Evolutionary conservation across 2,888 invertebrate species (phyloP), one percentile per base, ranked within the genome.

Genomic region (Gerosis bhagava): DNA sequence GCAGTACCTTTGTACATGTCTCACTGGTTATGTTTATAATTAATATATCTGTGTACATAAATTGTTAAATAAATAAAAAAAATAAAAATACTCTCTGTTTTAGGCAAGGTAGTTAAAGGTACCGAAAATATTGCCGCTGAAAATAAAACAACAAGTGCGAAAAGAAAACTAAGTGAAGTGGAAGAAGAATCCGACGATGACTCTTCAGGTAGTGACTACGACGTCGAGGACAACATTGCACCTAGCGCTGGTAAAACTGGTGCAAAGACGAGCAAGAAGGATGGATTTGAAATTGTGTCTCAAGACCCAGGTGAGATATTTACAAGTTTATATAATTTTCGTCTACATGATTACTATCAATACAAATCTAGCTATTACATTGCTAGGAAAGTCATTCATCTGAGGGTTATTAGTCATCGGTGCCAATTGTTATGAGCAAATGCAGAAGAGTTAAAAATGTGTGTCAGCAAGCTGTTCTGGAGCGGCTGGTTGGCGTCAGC

Each of bases 281-380:
- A 93, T 37, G 76, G 69, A 1, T 93, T 94, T 77, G 94, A 94
- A 83, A 87, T 94, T 26, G 94, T 93, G 4, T 81, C 93, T 12
- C 90, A 91, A 69, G 88, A 90, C 59, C 79, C 87, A 70, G 89
- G 92, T 91, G 72, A 63, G 42, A 31, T n/a, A 15, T 29, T 29
- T 3, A 19, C 19, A 19, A n/a, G n/a, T n/a, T 12, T 7, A 28
- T 13, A 11, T 28, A 5, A 28, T 28, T 12, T 28, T n/a, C n/a
- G n/a, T n/a, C n/a, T n/a, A n/a, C n/a, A n/a, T n/a, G n/a, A n/a
- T n/a, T n/a, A n/a, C n/a, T n/a, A n/a, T n/a, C n/a, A n/a, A n/a
- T n/a, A n/a, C n/a, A n/a, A n/a, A n/a, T n/a, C n/a, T n/a, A n/a
- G n/a, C n/a, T n/a, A n/a, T n/a, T n/a, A n/a, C n/a, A n/a, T n/a